phyloP scores from a whole-genome alignment of 2,888 invertebrate genomes.

The Helobdella robusta region DNA sequence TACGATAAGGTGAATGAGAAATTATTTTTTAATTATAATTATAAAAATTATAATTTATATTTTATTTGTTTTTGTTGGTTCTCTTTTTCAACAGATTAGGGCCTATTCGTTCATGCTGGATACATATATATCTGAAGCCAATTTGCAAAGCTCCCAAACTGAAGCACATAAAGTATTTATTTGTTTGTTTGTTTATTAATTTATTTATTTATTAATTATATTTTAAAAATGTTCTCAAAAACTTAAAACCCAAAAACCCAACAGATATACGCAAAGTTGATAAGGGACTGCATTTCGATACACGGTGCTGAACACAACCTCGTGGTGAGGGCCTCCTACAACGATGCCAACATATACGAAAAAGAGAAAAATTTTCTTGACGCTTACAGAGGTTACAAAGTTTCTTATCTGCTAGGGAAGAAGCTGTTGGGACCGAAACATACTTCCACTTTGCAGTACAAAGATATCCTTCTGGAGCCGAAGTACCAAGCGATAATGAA shows the following conservation, averaged over 20 bases:
- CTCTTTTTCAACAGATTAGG: constrained; percentile 16
- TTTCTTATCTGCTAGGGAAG: constrained; percentile 24
- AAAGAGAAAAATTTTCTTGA: constrained; percentile 29
- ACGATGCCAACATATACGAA: constrained; percentile 35
- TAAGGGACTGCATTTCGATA: neutral
- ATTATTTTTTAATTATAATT: neutral
- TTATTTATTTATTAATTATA: too few species aligned
- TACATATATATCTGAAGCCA: constrained; percentile 17
- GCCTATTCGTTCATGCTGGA: constrained; percentile 18
- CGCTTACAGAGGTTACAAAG: constrained; percentile 30
- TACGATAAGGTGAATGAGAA: too few species aligned
- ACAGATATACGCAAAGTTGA: constrained; percentile 31
- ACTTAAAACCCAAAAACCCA: too few species aligned
- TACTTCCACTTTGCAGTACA: neutral
- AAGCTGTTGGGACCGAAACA: constrained; percentile 24
- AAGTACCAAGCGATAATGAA: too few species aligned
- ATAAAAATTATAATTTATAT: neutral
- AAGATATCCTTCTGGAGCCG: neutral
- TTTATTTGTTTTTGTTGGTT: neutral
- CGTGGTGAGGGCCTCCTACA: constrained; percentile 33
- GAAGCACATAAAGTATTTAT: constrained; percentile 10
- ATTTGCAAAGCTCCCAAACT: constrained; percentile 2
- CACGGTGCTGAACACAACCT: constrained; percentile 21
- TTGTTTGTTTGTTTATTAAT: too few species aligned
- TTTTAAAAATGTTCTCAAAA: too few species aligned